These are phyloP conservation scores for Fregetta grallaria DNA, from an alignment of 2,113 vertebrate species.

Conservation along the genomic window DNA sequence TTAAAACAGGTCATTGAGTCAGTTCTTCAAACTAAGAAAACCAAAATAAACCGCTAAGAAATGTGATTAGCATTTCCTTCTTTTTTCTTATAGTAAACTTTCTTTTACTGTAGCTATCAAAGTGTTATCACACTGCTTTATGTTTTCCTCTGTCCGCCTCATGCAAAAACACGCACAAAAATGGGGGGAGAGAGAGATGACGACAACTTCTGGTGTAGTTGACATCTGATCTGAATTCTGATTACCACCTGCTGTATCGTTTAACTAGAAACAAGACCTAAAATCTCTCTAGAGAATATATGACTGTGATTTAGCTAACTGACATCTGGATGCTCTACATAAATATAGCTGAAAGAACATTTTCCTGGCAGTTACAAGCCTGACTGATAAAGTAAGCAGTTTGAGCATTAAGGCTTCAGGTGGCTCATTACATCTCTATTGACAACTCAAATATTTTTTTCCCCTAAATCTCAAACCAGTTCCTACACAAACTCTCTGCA, in stretches of 20 bases:
- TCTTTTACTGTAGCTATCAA: neutral
- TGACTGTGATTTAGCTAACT: constrained; percentile 42
- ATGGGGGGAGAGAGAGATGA: neutral
- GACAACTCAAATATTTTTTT: constrained; percentile 24
- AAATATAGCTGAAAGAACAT: constrained; percentile 59
- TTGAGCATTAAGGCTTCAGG: constrained; percentile 49
- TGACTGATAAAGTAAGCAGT: constrained; percentile 33
- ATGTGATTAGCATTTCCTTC: neutral
- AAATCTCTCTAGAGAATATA: constrained; percentile 19
- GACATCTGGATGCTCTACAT: constrained; percentile 56
- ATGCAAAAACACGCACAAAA: neutral
- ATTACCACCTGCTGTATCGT: constrained; percentile 45
- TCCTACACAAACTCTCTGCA: neutral
- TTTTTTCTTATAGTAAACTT: neutral
- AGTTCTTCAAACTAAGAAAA: neutral
- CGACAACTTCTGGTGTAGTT: neutral
- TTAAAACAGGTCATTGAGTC: neutral
- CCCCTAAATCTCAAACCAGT: neutral
- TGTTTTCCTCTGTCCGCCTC: neutral
- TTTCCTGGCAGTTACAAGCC: constrained; percentile 46
- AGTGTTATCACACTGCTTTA: neutral
- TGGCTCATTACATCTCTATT: constrained; percentile 51
- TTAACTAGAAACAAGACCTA: constrained; percentile 50
- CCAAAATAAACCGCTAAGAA: neutral
- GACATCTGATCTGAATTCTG: constrained; percentile 40